Conservation (phyloP, 2,113 vertebrate genomes). For the Amphiprion ocellaris region DNA sequence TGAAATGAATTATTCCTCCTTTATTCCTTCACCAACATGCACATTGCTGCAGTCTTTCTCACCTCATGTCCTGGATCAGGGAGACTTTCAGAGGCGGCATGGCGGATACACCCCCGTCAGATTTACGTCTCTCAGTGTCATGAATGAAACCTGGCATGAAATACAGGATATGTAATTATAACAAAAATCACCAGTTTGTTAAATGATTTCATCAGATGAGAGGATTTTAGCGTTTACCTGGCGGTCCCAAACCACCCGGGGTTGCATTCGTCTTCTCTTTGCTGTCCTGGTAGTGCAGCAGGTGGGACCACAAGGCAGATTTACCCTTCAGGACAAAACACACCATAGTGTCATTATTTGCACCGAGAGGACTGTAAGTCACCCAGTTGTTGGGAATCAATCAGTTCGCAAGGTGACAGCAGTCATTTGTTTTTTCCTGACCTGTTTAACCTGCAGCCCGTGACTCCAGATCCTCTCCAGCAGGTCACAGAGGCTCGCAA, state of each 20-base stretch:
- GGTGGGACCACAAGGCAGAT: slow-evolving; percentile 97
- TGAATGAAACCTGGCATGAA: slow-evolving; percentile 89
- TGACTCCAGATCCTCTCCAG: slow-evolving; percentile 99
- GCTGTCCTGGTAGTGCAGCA: slow-evolving; percentile 96
- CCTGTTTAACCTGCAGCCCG: slow-evolving; percentile 96
- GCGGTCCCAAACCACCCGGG: slow-evolving; percentile 89
- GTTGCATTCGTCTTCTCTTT: slow-evolving; percentile 92
- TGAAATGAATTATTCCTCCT: background rate
- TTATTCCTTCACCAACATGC: background rate
- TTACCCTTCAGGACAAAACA: slow-evolving; percentile 88
- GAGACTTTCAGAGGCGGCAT: slow-evolving; percentile 95
- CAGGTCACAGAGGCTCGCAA: slow-evolving; percentile 96
- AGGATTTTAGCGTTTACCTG: slow-evolving; percentile 82
- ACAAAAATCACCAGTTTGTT: background rate
- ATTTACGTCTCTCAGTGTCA: slow-evolving; percentile 96
- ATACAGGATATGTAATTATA: background rate
- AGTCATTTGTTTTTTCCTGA: slow-evolving; percentile 36
- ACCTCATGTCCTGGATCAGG: slow-evolving; percentile 98
- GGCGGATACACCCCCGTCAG: slow-evolving; percentile 89
- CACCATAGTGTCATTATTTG: background rate
- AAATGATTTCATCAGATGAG: background rate
- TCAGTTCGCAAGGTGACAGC: background rate
- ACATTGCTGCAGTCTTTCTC: slow-evolving; percentile 35
- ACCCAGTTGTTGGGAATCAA: background rate
- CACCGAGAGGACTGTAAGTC: background rate